These are phyloP conservation scores for Papilio elwesi DNA, from an alignment of 2,888 invertebrate genomes.

Conservation along the genomic window DNA sequence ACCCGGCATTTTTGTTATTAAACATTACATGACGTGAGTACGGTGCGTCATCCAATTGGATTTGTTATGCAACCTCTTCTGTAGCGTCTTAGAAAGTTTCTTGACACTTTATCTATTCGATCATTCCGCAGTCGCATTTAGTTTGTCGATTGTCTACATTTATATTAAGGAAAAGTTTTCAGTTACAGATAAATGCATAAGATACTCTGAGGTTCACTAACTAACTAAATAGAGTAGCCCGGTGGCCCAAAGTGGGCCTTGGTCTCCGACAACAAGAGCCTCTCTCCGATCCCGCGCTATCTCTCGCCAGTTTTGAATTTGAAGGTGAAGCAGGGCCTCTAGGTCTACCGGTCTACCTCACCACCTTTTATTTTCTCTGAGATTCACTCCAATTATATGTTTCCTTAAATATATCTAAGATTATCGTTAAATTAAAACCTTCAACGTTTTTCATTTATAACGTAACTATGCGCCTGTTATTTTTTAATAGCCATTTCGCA, in stretches of 20 bases:
- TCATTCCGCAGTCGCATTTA: constrained; percentile 9
- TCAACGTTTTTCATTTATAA: background rate
- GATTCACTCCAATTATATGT: no score
- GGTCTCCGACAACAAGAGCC: no score
- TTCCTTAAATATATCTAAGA: no score
- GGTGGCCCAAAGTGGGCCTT: no score
- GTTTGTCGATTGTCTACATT: background rate
- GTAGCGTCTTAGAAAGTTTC: constrained; percentile 15
- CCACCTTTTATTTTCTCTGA: no score
- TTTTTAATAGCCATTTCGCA: background rate
- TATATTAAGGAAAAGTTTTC: background rate
- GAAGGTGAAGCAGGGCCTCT: no score
- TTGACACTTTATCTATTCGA: background rate
- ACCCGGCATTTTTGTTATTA: constrained; percentile 8
- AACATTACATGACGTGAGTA: constrained; percentile 2
- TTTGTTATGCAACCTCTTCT: constrained; percentile 20
- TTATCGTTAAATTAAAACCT: background rate
- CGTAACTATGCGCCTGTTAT: background rate
- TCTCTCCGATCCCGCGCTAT: no score
- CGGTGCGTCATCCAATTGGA: constrained; percentile 12
- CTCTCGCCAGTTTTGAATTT: no score
- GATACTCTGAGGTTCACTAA: background rate
- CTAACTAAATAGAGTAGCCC: no score
- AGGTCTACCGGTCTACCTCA: no score
- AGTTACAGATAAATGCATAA: background rate